Evolutionary conservation across 2,113 vertebrate species (phyloP).

Genomic region (Leucopsar rothschildi): DNA sequence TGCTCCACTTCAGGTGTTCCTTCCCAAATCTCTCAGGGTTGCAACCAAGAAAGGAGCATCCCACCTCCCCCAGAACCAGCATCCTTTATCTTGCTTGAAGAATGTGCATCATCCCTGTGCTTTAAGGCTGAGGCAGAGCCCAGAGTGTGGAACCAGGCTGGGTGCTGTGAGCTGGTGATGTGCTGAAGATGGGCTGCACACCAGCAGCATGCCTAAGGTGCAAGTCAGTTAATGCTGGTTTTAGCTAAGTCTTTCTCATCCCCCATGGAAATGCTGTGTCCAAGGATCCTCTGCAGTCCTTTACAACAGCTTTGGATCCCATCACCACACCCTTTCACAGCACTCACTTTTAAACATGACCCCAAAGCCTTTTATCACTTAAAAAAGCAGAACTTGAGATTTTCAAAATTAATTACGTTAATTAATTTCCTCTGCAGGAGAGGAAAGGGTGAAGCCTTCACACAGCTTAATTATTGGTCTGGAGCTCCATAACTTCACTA

Average conservation of each 20-base stretch:
- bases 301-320: background rate
- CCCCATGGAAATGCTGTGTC: background rate
- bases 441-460: background rate
- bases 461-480: background rate
- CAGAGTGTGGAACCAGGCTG: background rate
- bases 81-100: background rate
- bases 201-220: background rate
- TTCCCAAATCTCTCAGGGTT: background rate
- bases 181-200: background rate
- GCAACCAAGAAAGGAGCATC: background rate
- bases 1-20: background rate
- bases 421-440: background rate
- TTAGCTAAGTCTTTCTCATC: background rate
- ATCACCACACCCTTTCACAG: background rate
- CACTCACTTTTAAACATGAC: background rate
- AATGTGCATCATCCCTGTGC: fast-evolving
- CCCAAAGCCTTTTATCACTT: background rate
- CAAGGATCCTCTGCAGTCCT: background rate
- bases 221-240: background rate
- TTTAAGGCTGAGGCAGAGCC: background rate
- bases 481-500: background rate
- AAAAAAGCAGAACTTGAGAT: background rate
- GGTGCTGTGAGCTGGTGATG: background rate
- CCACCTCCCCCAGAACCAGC: background rate
- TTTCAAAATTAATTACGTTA: background rate